Conservation (phyloP, 2,113 vertebrate species). For the Malurus elegans region DNA sequence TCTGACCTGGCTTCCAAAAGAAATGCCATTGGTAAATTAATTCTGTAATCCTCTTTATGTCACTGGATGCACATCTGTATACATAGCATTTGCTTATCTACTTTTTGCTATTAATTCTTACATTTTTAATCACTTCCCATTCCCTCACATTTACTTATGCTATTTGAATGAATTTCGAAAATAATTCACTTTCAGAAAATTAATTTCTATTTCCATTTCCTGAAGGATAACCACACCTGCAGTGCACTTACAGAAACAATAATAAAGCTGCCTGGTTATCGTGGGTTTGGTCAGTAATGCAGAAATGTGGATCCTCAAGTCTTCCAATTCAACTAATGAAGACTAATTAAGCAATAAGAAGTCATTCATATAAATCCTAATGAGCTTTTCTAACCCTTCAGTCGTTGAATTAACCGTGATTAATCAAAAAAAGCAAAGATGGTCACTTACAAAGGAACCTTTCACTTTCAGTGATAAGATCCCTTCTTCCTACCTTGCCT, state of each 20-base stretch:
- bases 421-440: neutral
- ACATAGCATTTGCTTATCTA: neutral
- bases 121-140: neutral
- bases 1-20: neutral
- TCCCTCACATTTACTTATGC: neutral
- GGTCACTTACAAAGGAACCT: neutral
- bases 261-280: neutral
- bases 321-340: neutral
- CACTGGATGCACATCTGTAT: neutral
- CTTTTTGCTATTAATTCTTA: constrained; percentile 14
- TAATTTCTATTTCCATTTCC: neutral
- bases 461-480: neutral
- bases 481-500: neutral
- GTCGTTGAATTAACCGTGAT: neutral
- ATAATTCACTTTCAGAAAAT: neutral
- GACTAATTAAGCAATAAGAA: constrained; percentile 2
- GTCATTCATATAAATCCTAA: neutral
- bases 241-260: fast-evolving
- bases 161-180: neutral
- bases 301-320: neutral
- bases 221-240: neutral
- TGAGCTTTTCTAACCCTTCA: neutral
- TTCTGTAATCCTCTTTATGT: constrained; percentile 14
- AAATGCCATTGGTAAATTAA: constrained; percentile 1
- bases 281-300: neutral